Conservation (phyloP, 2,797 vertebrate genomes). For the Lindbergichthys nudifrons region DNA sequence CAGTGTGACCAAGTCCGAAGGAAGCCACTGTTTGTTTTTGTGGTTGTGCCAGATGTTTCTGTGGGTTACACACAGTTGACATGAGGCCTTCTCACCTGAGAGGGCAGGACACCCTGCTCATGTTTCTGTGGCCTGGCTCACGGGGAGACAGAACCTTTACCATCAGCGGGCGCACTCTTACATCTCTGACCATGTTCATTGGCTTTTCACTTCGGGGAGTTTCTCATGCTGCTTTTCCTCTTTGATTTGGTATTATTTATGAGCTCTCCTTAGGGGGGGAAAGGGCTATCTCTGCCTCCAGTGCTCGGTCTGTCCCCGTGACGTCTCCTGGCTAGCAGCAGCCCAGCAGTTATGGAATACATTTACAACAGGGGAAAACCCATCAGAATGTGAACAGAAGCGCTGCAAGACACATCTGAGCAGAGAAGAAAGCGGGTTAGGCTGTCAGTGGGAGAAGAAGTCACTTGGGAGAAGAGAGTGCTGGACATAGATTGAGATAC, state of each 20-base stretch:
- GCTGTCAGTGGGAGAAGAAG: conserved; percentile 35
- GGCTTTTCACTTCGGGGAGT: conserved; percentile 65
- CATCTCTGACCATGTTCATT: conserved; percentile 61
- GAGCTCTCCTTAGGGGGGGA: conserved; percentile 55
- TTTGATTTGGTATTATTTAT: conserved; percentile 79
- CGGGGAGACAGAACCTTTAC: conserved; percentile 42
- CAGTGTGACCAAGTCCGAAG: conserved; percentile 44
- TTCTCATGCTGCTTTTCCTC: conserved; percentile 60
- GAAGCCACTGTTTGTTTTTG: conserved; percentile 68
- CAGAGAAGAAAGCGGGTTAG: conserved; percentile 41
- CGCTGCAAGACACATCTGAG: conserved; percentile 52
- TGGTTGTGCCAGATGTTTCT: conserved; percentile 64
- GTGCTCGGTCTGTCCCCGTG: conserved; percentile 66
- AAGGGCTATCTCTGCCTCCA: conserved; percentile 62
- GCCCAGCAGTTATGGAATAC: conserved; percentile 69
- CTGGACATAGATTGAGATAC: conserved; percentile 68
- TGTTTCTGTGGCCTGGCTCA: conserved; percentile 47
- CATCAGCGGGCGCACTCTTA: conserved; percentile 45
- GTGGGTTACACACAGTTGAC: conserved; percentile 52
- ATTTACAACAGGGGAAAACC: conserved; percentile 63
- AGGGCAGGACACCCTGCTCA: conserved; percentile 47
- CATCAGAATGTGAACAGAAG: conserved; percentile 57
- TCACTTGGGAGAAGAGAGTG: conserved; percentile 43
- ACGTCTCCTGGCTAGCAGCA: conserved; percentile 66
- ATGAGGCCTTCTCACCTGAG: conserved; percentile 65